Evolutionary conservation across 2,888 invertebrate genomes (phyloP).

Genomic region (Dynastes grantii): DNA sequence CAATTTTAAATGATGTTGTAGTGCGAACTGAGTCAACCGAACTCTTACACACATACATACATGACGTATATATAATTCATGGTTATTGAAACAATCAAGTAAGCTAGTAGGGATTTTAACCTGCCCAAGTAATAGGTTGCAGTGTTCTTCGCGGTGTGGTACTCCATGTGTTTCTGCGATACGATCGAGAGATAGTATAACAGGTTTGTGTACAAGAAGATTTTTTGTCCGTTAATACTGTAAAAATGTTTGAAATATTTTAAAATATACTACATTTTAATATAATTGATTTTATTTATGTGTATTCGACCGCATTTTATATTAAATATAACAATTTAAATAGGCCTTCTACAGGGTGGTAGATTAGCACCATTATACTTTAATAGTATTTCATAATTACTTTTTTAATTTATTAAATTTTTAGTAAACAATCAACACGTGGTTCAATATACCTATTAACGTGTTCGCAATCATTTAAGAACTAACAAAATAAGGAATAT

Average conservation of each 20-base stretch:
- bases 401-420: too few species aligned
- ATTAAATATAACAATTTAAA: too few species aligned
- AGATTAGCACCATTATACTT: too few species aligned
- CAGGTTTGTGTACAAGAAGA: conserved; percentile 35
- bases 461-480: too few species aligned
- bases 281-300: neutral
- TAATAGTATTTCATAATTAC: too few species aligned
- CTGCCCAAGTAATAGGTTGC: conserved; percentile 24
- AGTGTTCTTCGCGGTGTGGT: conserved; percentile 42
- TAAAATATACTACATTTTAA: neutral
- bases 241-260: neutral
- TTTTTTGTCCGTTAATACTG: neutral
- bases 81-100: conserved; percentile 15
- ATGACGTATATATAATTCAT: conserved; percentile 27
- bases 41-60: conserved; percentile 12
- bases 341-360: too few species aligned
- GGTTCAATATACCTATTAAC: too few species aligned
- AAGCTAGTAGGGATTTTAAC: conserved; percentile 32
- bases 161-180: conserved; percentile 27
- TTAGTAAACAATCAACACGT: too few species aligned
- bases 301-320: neutral
- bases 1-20: conserved; percentile 7
- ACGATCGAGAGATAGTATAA: conserved; percentile 4
- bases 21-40: conserved; percentile 9
- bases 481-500: too few species aligned